A percentile compares a stretch with the other conserved stretches of the same genome.
Evolutionary conservation across 2,113 vertebrate species (phyloP).

Genomic region (Epinephelus cyanopodus): DNA sequence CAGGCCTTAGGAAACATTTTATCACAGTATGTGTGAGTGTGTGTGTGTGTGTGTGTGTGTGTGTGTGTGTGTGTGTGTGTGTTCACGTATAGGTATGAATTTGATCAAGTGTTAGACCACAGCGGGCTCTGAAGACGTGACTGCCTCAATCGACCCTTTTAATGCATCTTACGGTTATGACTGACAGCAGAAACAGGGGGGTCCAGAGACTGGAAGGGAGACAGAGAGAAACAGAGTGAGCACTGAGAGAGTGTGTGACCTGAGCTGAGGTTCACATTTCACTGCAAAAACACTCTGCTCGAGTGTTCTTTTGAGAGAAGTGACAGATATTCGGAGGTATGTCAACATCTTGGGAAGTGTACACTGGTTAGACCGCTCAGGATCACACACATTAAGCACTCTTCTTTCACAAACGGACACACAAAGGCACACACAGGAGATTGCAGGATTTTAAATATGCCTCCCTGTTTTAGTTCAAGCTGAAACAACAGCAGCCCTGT

Average conservation of each 20-base stretch:
- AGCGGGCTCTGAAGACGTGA: conserved; percentile 51
- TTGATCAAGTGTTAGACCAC: conserved; percentile 50
- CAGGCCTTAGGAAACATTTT: conserved; percentile 66
- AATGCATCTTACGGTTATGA: conserved; percentile 59
- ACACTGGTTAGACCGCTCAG: conserved; percentile 36
- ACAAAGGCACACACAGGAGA: conserved; percentile 51
- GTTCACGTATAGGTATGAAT: conserved; percentile 43
- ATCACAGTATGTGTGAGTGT: conserved; percentile 44
- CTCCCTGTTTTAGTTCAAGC: conserved; percentile 58
- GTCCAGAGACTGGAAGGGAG: conserved; percentile 32
- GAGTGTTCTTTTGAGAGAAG: conserved; percentile 57
- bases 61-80: not conserved
- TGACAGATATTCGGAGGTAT: conserved; percentile 75
- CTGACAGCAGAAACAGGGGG: conserved; percentile 53
- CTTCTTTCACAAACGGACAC: conserved; percentile 31
- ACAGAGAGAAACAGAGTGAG: conserved; percentile 53
- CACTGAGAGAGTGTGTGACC: conserved; percentile 67
- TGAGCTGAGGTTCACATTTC: conserved; percentile 68
- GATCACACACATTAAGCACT: conserved; percentile 47
- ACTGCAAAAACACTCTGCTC: conserved; percentile 64
- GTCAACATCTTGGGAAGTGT: conserved; percentile 69
- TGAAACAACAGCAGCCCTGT: conserved; percentile 59
- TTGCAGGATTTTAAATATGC: conserved; percentile 29
- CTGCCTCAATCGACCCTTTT: conserved; percentile 68
- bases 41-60: conserved; percentile 13